These are phyloP conservation scores for Pangasius sanitwongsei DNA, from an alignment of 2,797 vertebrate species.

Conservation along the genomic window DNA sequence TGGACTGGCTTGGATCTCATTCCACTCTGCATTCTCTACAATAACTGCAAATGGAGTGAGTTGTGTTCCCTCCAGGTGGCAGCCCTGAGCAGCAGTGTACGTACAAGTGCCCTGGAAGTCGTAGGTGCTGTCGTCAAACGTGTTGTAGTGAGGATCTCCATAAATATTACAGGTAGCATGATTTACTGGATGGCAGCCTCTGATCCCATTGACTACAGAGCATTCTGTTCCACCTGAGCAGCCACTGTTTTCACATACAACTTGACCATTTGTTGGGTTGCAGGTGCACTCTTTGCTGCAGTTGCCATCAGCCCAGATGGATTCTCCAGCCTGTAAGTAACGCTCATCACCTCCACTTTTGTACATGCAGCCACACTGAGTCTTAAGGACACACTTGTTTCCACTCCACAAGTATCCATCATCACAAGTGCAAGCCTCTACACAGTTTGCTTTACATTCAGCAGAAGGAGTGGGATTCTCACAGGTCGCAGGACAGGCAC, in stretches of 20 bases:
- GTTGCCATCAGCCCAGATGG: slow-evolving; percentile 67
- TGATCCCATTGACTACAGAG: not conserved
- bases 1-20: slow-evolving; percentile 15
- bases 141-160: slow-evolving; percentile 71
- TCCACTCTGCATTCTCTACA: slow-evolving; percentile 48
- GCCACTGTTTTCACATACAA: slow-evolving; percentile 51
- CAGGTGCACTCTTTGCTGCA: slow-evolving; percentile 69
- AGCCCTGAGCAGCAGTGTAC: slow-evolving; percentile 58
- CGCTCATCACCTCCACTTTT: slow-evolving; percentile 48
- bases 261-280: not conserved
- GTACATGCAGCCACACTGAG: slow-evolving; percentile 71
- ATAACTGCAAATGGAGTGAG: slow-evolving; percentile 46
- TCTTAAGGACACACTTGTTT: slow-evolving; percentile 60
- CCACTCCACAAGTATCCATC: slow-evolving; percentile 67
- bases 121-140: slow-evolving; percentile 69
- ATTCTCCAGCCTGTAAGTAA: slow-evolving; percentile 59
- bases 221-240: slow-evolving; percentile 25
- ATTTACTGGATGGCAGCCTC: slow-evolving; percentile 2
- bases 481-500: slow-evolving; percentile 77
- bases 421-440: slow-evolving; percentile 75
- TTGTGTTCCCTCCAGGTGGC: slow-evolving; percentile 30
- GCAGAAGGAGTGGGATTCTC: not conserved
- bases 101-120: slow-evolving; percentile 73
- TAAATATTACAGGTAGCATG: slow-evolving; percentile 62
- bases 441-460: slow-evolving; percentile 65